Conservation (phyloP, 1,140 invertebrate genomes). For the Eurosta solidaginis region DNA sequence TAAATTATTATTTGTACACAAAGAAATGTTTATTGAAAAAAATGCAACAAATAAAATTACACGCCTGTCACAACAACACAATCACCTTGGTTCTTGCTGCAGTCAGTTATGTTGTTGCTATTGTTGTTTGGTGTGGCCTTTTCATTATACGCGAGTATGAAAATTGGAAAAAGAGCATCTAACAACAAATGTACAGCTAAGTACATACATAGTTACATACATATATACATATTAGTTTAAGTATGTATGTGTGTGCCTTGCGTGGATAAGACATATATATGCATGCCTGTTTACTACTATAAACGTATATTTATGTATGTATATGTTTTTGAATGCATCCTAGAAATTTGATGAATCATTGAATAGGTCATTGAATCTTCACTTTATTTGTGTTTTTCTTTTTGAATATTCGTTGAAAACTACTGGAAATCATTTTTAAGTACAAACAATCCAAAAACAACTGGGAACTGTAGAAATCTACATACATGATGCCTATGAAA, state of each 20-base stretch:
- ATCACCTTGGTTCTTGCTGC: background rate
- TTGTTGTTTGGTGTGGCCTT: background rate
- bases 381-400: background rate
- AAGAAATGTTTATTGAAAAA: conserved; percentile 15
- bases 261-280: too few relatives aligned
- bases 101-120: background rate
- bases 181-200: too few relatives aligned
- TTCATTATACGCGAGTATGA: background rate
- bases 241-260: too few relatives aligned
- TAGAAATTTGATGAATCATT: background rate
- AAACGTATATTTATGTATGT: background rate
- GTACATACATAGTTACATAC: too few relatives aligned
- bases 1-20: background rate
- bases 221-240: too few relatives aligned
- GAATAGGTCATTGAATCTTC: background rate
- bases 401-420: background rate
- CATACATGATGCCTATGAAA: too few relatives aligned
- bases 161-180: background rate
- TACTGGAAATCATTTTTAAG: background rate
- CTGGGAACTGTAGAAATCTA: too few relatives aligned
- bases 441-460: background rate
- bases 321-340: background rate
- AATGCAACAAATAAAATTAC: conserved; percentile 30
- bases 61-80: conserved; percentile 32
- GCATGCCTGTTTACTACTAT: too few relatives aligned